phyloP scores from a whole-genome alignment of 35 echinoderm and acorn worm genomes.

The Acanthaster planci region DNA sequence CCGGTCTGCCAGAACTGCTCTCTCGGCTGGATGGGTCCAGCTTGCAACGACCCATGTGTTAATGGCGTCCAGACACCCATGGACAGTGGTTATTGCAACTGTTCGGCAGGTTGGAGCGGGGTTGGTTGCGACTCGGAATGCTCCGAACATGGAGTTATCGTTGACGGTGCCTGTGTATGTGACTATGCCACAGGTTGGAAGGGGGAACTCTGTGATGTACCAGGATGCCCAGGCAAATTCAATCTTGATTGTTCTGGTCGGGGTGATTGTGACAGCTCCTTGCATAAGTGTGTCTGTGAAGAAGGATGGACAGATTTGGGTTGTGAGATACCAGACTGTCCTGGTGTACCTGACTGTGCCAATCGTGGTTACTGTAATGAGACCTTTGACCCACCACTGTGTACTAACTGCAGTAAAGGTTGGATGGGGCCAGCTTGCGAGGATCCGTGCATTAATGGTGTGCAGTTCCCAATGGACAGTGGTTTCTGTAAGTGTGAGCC shows the following conservation, averaged over 20 bases:
- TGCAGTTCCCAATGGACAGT: constrained; percentile 79
- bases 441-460: constrained; percentile 78
- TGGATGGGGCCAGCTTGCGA: constrained; percentile 94
- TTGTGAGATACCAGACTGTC: constrained; percentile 78
- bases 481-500: constrained; percentile 71
- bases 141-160: constrained; percentile 61
- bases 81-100: constrained; percentile 81
- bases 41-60: constrained; percentile 73
- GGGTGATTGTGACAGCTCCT: constrained; percentile 80
- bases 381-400: constrained; percentile 80
- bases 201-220: constrained; percentile 71
- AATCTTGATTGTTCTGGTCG: constrained; percentile 75
- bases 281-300: constrained; percentile 73
- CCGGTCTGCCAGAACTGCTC: constrained; percentile 79
- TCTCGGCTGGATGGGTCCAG: constrained; percentile 73
- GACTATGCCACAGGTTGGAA: constrained; percentile 51
- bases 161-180: constrained; percentile 66
- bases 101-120: constrained; percentile 73
- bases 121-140: constrained; percentile 74
- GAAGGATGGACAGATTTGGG: constrained; percentile 67
- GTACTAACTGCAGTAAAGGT: constrained; percentile 63
- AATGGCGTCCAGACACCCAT: constrained; percentile 75
- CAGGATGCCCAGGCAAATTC: constrained; percentile 71
- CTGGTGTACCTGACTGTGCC: constrained; percentile 80
- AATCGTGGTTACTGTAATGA: constrained; percentile 70